These are phyloP conservation scores for Campylomormyrus tamandua DNA, from an alignment of 2,113 vertebrate genomes.

Conservation along the genomic window DNA sequence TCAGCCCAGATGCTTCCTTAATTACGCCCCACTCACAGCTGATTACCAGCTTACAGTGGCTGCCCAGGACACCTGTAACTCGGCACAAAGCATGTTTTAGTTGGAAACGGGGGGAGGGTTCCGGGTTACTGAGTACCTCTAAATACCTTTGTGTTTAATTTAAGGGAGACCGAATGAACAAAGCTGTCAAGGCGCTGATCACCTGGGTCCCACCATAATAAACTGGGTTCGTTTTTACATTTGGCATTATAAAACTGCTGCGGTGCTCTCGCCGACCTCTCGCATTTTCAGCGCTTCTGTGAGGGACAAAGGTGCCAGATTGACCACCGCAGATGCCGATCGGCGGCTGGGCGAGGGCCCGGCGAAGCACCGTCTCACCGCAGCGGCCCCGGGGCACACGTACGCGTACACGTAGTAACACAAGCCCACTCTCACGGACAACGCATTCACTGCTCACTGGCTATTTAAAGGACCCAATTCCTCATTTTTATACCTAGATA, in stretches of 20 bases:
- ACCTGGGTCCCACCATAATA: not conserved
- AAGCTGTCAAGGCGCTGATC: not conserved
- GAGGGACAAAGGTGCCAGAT: constrained; percentile 19
- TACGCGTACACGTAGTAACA: not conserved
- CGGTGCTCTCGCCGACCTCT: not conserved
- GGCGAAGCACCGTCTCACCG: not conserved
- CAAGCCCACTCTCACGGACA: not conserved
- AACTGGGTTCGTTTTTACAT: not conserved
- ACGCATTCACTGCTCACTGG: not conserved
- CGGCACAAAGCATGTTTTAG: not conserved
- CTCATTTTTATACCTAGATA: not conserved
- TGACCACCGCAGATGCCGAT: constrained; percentile 21
- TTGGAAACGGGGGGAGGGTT: not conserved
- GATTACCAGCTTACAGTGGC: not conserved
- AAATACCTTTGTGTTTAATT: constrained; percentile 1
- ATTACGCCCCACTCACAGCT: not conserved
- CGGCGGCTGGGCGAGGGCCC: constrained; percentile 12
- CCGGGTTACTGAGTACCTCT: not conserved
- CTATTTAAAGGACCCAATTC: not conserved
- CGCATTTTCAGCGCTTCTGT: not conserved
- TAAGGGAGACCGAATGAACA: not conserved
- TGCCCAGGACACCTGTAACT: not conserved
- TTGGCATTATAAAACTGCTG: not conserved
- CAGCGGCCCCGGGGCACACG: not conserved
- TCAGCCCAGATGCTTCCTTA: constrained; percentile 5